Percentiles rank a stretch among this genome's conserved stretches.
Evolutionary conservation across 2,888 invertebrate genomes (phyloP).

Genomic region (Hypercompe scribonia): DNA sequence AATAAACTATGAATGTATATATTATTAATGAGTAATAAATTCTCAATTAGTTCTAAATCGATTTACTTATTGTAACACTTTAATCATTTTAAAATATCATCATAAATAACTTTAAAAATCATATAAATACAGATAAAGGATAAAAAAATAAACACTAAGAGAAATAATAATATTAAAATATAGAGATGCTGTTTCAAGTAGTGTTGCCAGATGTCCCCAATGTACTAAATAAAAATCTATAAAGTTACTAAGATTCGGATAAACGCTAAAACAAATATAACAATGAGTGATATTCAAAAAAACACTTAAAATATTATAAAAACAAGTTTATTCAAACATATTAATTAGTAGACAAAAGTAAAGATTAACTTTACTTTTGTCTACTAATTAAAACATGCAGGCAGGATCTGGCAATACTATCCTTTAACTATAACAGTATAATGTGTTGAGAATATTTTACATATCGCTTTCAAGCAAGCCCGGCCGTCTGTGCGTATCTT

Average conservation of each 20-base stretch:
- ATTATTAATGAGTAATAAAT: slow-evolving; percentile 22
- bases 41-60: slow-evolving; percentile 33
- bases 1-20: slow-evolving; percentile 29
- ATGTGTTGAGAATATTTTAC: slow-evolving; percentile 52
- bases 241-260: neutral
- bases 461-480: slow-evolving; percentile 82
- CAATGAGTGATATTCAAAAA: neutral
- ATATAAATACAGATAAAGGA: neutral
- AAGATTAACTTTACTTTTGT: no score
- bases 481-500: slow-evolving; percentile 66
- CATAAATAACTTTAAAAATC: slow-evolving; percentile 43
- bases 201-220: neutral
- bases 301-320: neutral
- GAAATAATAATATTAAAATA: slow-evolving; percentile 31
- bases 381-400: neutral
- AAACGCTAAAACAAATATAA: neutral
- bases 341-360: no score
- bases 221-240: neutral
- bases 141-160: neutral
- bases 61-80: slow-evolving; percentile 43
- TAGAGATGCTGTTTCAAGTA: slow-evolving; percentile 20
- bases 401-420: slow-evolving; percentile 1
- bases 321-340: neutral
- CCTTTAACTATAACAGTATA: slow-evolving; percentile 26
- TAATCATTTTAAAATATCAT: slow-evolving; percentile 52